A percentile compares a stretch with the other conserved stretches of the same genome.
Conservation (phyloP, 2,888 invertebrate species). For the Hydriomena furcata region DNA sequence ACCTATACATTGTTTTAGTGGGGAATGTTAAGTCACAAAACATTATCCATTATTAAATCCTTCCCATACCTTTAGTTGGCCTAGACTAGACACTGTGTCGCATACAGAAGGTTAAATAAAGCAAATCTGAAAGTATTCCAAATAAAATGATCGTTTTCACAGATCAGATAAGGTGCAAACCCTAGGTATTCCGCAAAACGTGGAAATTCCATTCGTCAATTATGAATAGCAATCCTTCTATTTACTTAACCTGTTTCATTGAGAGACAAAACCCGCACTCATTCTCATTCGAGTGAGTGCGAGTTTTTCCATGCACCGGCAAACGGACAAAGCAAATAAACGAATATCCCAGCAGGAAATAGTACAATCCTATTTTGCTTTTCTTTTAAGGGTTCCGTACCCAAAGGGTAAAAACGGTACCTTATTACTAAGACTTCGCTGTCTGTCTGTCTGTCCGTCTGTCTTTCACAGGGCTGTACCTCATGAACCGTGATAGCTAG, state of each 20-base stretch:
- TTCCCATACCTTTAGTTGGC: too few species aligned
- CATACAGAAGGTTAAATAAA: too few species aligned
- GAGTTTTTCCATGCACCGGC: slow-evolving; percentile 37
- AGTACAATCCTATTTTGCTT: slow-evolving; percentile 50
- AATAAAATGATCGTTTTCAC: too few species aligned
- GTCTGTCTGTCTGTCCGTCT: too few species aligned
- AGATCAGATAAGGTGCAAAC: slow-evolving; percentile 61
- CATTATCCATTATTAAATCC: too few species aligned
- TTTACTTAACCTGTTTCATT: slow-evolving; percentile 74
- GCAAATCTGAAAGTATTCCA: too few species aligned
- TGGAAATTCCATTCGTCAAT: slow-evolving; percentile 58
- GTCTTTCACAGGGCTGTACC: too few species aligned
- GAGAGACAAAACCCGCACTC: slow-evolving; percentile 57
- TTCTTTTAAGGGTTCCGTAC: too few species aligned
- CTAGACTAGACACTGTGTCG: too few species aligned
- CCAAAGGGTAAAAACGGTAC: too few species aligned
- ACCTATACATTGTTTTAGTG: not conserved
- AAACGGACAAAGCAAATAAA: slow-evolving; percentile 64
- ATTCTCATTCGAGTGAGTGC: slow-evolving; percentile 48
- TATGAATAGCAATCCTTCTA: slow-evolving; percentile 64
- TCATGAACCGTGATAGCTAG: too few species aligned
- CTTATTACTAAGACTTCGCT: too few species aligned
- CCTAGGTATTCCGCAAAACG: slow-evolving; percentile 58
- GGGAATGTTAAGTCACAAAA: not conserved
- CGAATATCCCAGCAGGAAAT: slow-evolving; percentile 55